Base-by-base conservation (phyloP, 2,113 vertebrate species). In the Thalassarche chlororhynchos region DNA sequence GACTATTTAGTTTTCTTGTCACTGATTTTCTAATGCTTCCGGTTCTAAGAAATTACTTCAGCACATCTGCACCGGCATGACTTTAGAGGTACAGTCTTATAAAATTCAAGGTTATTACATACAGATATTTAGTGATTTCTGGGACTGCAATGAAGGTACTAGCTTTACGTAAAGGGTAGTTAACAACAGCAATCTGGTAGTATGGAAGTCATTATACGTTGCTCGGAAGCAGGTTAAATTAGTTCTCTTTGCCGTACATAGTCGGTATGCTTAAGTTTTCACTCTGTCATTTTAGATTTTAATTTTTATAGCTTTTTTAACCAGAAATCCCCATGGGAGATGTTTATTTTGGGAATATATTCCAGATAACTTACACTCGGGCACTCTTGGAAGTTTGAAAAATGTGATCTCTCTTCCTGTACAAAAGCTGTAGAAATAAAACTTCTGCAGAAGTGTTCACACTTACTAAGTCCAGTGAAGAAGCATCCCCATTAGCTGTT, bases 1-100 rank as follows among this genome's bases (percentile, higher is more conserved):
- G 42, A 68, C 4, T 26, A 42, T 31, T 75, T 75, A 16, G 9
- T 46, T 92, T 62, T 79, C 55, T 72, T 72, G 28, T 32, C 23
- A 23, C 38, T 17, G 3, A 29, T 72, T 89, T 77, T 60, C 68
- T 86, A 61, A 68, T 38, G 13, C 8, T 76, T 86, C 31, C 2
- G 1, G 18, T 61, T 69, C 23, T 61, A 80, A 60, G 66, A 94
- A 89, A 76, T 42, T 0, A 29, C 17, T 88, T 90, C 54, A 84
- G 23, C 49, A 57, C 26, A n/a, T 42, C 19, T 14, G 4, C 40
- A 72, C 4, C 0, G 0, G 4, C 34, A 57, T 36, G 38, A 60
- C 8, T 84, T 55, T 18, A 68, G 52, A 79, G n/a, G 17, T 17
- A 60, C 4, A 46, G 8, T 29, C 21, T 71, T 25, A n/a, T n/a